Percentiles rank a stretch among this genome's conserved stretches.
Conservation (phyloP, 2,888 invertebrate species). For the Agrotis exclamationis region DNA sequence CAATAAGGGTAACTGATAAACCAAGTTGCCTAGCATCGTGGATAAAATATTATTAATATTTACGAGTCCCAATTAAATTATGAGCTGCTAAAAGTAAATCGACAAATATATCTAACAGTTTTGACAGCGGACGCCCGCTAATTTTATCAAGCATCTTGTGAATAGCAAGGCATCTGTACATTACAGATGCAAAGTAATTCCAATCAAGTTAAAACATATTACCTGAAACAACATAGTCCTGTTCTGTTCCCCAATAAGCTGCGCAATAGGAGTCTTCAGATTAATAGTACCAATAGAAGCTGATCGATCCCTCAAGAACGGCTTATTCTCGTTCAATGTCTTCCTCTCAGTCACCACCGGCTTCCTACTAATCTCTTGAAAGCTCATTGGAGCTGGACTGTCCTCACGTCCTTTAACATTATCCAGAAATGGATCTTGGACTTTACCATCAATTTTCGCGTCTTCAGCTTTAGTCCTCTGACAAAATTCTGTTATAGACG, state of each 20-base stretch:
- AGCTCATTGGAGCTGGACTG: conserved; percentile 71
- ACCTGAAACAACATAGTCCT: conserved; percentile 98
- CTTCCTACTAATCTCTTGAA: conserved; percentile 77
- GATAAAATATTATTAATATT: no score
- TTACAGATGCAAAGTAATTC: no score
- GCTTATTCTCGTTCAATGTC: conserved; percentile 82
- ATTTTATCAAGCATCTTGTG: no score
- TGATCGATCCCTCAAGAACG: conserved; percentile 90
- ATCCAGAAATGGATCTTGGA: conserved; percentile 43
- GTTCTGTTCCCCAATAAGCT: conserved; percentile 93
- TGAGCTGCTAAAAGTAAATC: no score
- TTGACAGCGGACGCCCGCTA: no score
- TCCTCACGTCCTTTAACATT: conserved; percentile 47
- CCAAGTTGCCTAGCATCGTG: no score
- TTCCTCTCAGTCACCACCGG: conserved; percentile 66
- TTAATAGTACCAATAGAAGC: conserved; percentile 92
- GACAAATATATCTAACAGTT: no score
- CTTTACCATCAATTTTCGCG: conserved; percentile 49
- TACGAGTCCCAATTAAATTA: no score
- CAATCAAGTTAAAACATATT: neutral
- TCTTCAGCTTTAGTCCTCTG: conserved; percentile 56
- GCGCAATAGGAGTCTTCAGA: conserved; percentile 86
- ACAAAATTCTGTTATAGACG: conserved; percentile 75
- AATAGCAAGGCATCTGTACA: no score
- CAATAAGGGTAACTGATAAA: no score